phyloP scores from a whole-genome alignment of 2,797 vertebrate genomes.

The Ambastaia sidthimunki region DNA sequence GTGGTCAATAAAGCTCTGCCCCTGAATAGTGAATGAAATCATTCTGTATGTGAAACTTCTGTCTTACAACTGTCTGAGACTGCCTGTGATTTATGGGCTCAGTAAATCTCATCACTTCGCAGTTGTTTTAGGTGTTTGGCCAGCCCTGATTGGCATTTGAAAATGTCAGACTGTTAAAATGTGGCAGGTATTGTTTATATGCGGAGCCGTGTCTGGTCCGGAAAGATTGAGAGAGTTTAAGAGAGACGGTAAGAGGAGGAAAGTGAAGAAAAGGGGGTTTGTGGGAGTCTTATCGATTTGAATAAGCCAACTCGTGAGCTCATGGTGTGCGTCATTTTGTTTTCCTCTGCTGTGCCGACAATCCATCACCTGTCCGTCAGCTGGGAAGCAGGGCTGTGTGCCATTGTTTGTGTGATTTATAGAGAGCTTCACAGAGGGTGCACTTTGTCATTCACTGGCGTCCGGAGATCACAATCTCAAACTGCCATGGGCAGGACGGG shows the following conservation, averaged over 20 bases:
- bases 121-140: slow-evolving; percentile 40
- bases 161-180: slow-evolving; percentile 51
- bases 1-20: background rate
- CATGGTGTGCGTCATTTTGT: slow-evolving; percentile 76
- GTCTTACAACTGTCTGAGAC: slow-evolving; percentile 31
- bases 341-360: slow-evolving; percentile 71
- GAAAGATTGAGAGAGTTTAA: slow-evolving; percentile 30
- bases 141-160: slow-evolving; percentile 46
- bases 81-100: slow-evolving; percentile 43
- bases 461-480: slow-evolving; percentile 60
- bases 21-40: background rate
- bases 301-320: slow-evolving; percentile 71
- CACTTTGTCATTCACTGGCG: slow-evolving; percentile 77
- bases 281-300: slow-evolving; percentile 72
- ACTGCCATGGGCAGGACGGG: slow-evolving; percentile 26
- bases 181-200: slow-evolving; percentile 48
- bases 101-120: slow-evolving; percentile 30
- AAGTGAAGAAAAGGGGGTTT: slow-evolving; percentile 51
- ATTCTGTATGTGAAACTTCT: slow-evolving; percentile 15
- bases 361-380: slow-evolving; percentile 85
- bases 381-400: slow-evolving; percentile 58
- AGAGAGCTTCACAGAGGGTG: slow-evolving; percentile 76
- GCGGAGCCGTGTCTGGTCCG: slow-evolving; percentile 32
- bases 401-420: slow-evolving; percentile 83
- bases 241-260: slow-evolving; percentile 22